Base-by-base conservation (phyloP, 92 coral and sea anemone species). In the Actinernus sp. region DNA sequence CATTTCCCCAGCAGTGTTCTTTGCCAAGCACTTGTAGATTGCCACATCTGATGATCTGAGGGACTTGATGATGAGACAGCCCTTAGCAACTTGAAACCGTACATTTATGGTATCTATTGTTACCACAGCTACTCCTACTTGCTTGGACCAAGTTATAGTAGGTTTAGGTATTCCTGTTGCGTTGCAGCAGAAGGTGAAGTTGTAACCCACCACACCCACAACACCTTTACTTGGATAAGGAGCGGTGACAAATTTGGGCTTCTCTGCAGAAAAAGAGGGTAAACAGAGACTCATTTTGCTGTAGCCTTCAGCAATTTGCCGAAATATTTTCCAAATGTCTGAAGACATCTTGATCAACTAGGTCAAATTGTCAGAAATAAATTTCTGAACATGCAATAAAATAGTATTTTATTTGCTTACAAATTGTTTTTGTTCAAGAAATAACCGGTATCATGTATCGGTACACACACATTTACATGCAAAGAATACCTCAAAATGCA, bases 131-230 rank as follows among this genome's bases (percentile, higher is more conserved):
- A 21, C 39, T n/a, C 12, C 23, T 29, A 59, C 44, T 10, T 52
- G 77, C 28, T 71, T 71, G 10, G 56, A 30, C 85, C 85, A 78
- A 31, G 50, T 26, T 25, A 57, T 49, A n/a, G 39, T 24, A n/a
- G 85, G 85, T 34, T 63, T 63, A 29, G 85, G 85, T 36, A 47
- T 47, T 18, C 85, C 85, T 21, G 49, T 45, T 32, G 76, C 85
- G 30, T 33, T 37, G 32, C 85, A 78, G 31, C 60, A 71, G 47
- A 78, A 78, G 21, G 58, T 78, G 14, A 78, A 54, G 37, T 71
- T 63, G 52, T 55, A 78, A 10, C 85, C 78, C 5, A 58, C 68
- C 1, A 70, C 25, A 16, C 78, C 69, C 12, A 78, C 46, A 27
- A 62, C 49, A n/a, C 85, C 19, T 26, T 25, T 26, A 9, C 49